Base-by-base conservation (phyloP, 2,797 vertebrate genomes). In the Chrosomus eos region DNA sequence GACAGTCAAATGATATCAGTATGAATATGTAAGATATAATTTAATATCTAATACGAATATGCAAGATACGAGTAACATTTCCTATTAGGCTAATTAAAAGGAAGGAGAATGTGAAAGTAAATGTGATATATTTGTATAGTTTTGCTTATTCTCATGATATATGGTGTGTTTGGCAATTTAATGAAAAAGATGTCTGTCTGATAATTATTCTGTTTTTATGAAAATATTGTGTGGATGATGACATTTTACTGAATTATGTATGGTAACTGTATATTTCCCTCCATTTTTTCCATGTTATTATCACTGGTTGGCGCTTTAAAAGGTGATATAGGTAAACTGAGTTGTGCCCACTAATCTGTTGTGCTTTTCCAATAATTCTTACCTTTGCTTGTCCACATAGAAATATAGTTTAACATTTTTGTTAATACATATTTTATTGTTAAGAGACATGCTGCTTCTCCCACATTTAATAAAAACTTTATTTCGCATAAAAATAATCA, bases 311-410 rank as follows among this genome's bases (percentile, higher is more conserved):
- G 43, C 51, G 80, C 40, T 73, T 72, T 62, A 40, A 72, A 82
- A 82, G 85, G 80, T 82, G 85, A 86, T 45, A 82, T 78, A 85
- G 84, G 84, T 85, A 85, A 86, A 86, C 71, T 19, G 80, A 86
- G n/a, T 45, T 64, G 55, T 82, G 55, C 48, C 66, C 40, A 31
- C 53, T 86, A 18, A 23, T 76, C 3, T 31, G 18, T 45, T 38
- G 26, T 64, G 80, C n/a, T 82, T 62, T 64, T 28, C 28, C 2
- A 73, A 43, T 28, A 51, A 64, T 70, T 62, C 9, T 74, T 23
- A 70, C 18, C 26, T 74, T 70, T 66, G 71, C 73, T 38, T 71
- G 55, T 66, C 31, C 45, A 74, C 51, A 26, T 81, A 82, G 13
- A 77, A 66, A 51, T 36, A 62, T 78, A 60, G 10, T 36, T 28